These are phyloP conservation scores for Automeris io DNA, from an alignment of 2,888 invertebrate genomes.

Conservation along the genomic window DNA sequence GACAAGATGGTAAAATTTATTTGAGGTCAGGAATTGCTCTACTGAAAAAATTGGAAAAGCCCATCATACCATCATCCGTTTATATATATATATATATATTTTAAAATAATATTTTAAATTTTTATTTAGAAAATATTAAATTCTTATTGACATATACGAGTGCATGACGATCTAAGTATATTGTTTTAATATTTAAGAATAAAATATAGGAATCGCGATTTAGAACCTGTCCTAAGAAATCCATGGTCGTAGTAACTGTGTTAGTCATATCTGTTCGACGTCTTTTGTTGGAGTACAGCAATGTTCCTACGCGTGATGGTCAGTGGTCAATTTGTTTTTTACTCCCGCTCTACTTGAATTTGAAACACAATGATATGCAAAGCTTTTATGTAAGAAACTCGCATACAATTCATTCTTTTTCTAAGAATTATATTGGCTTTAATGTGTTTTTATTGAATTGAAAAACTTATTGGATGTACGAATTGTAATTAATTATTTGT, in stretches of 20 bases:
- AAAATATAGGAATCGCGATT: too few species aligned
- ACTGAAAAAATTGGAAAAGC: too few species aligned
- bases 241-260: slow-evolving; percentile 20
- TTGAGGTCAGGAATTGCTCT: too few species aligned
- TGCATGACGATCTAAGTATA: too few species aligned
- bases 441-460: neutral
- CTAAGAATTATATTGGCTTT: neutral
- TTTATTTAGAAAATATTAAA: too few species aligned
- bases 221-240: slow-evolving; percentile 9
- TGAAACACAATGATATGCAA: slow-evolving; percentile 8
- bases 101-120: too few species aligned
- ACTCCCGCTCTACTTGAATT: slow-evolving; percentile 3
- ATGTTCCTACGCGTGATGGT: slow-evolving; percentile 35
- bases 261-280: slow-evolving; percentile 32
- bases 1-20: too few species aligned
- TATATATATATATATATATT: too few species aligned
- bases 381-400: slow-evolving; percentile 2
- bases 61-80: too few species aligned
- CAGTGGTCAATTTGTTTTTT: slow-evolving; percentile 20
- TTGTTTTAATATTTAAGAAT: too few species aligned
- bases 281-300: slow-evolving; percentile 37
- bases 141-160: too few species aligned
- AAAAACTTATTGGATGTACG: neutral
- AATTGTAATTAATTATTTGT: neutral
- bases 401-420: neutral